Evolutionary conservation across 2,888 invertebrate species (phyloP).

Genomic region (Lycaena phlaeas): DNA sequence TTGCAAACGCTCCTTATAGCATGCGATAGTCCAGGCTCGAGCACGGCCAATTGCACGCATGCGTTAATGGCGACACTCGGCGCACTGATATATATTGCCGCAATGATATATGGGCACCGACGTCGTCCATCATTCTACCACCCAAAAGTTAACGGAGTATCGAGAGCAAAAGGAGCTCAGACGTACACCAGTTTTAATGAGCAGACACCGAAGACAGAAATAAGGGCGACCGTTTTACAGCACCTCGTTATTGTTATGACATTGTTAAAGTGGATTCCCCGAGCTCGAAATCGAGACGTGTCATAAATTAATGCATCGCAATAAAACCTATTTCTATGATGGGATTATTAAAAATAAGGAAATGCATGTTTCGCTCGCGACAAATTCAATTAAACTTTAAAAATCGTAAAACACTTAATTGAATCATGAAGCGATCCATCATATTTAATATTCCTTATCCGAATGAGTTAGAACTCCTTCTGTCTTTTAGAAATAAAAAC

Average conservation of each 20-base stretch:
- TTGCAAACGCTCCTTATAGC: slow-evolving; percentile 59
- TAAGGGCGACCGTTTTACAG: slow-evolving; percentile 58
- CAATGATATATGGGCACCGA: slow-evolving; percentile 67
- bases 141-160: slow-evolving; percentile 70
- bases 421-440: neutral
- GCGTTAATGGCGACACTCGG: slow-evolving; percentile 71
- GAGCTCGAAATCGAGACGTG: slow-evolving; percentile 36
- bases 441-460: neutral
- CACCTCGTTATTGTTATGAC: slow-evolving; percentile 61
- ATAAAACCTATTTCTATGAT: neutral
- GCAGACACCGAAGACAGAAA: slow-evolving; percentile 69
- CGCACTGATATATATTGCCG: slow-evolving; percentile 66
- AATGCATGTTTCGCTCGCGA: too few relatives aligned
- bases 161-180: slow-evolving; percentile 51
- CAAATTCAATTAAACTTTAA: neutral
- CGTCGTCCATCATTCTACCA: slow-evolving; percentile 70
- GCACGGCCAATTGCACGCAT: slow-evolving; percentile 58
- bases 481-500: neutral
- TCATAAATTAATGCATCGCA: slow-evolving; percentile 31
- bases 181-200: slow-evolving; percentile 60
- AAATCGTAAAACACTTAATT: neutral
- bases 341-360: slow-evolving; percentile 1
- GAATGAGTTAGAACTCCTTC: neutral
- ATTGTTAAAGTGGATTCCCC: slow-evolving; percentile 55
- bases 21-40: slow-evolving; percentile 34